Base-by-base conservation (phyloP, 2,888 invertebrate genomes). In the Mystacides longicornis region DNA sequence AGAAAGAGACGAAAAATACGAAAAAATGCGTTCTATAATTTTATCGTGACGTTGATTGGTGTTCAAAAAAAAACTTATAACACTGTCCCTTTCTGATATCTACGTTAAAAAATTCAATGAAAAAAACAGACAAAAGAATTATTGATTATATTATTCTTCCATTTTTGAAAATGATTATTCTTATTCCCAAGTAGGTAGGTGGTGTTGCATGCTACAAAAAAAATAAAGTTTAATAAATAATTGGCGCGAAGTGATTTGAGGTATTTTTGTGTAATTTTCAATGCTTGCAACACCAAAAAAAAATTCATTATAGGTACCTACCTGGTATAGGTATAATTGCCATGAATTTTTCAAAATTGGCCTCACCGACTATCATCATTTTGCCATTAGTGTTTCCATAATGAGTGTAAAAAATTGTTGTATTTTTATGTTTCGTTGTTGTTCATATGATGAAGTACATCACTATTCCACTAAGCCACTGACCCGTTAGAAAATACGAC, bases 41-140 rank as follows among this genome's bases (percentile, higher is more conserved):
- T 5, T 43, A 16, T 14, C 49, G 18, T 58, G 58, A 58, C 58
- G 55, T 58, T 58, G 58, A 58, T 58, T 58, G 58, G 52, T 53
- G 53, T 51, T 58, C 48, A 53, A 53, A 58, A 57, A 58, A 51
- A 53, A 50, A 31, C 21, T 46, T 22, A 16, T 33, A 18, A 42
- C 31, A 11, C 45, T 23, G 47, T 53, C 52, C 49, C 49, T 23
- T 37, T 46, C 19, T 51, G 48, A 51, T 48, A n/a, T n/a, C n/a
- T 20, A 11, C 23, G 18, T 47, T 11, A 16, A 27, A 57, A 23
- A 3, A 31, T n/a, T 54, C 22, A 47, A 51, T 42, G 57, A 54
- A 14, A 37, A 3, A 37, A 37, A 3, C 51, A 47, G 21, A 20
- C 22, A 23, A 52, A 49, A 56, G 52, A 53, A 37, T 27, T 53